Conservation (phyloP, 2,888 invertebrate species). For the Pasiphila rectangulata region DNA sequence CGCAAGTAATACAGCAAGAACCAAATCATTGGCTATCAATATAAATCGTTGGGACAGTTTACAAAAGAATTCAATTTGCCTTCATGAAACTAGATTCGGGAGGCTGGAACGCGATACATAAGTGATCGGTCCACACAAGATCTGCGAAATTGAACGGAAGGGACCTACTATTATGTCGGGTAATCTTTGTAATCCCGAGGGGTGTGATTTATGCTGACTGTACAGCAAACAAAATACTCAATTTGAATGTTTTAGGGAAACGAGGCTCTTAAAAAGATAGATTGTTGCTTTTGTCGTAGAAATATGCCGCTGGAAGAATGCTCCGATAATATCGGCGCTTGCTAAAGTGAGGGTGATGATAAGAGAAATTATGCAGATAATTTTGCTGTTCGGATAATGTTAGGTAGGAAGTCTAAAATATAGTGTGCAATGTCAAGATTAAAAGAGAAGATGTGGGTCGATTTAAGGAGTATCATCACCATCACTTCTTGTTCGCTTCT, state of each 20-base stretch:
- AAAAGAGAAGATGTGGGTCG: no score
- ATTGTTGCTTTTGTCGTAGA: conserved; percentile 26
- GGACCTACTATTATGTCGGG: conserved; percentile 55
- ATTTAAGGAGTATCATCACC: no score
- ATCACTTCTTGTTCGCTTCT: no score
- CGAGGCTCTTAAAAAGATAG: conserved; percentile 29
- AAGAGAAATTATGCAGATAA: conserved; percentile 10
- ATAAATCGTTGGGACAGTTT: conserved; percentile 35
- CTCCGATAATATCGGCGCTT: conserved; percentile 16
- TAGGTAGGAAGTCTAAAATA: neutral
- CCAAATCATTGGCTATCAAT: conserved; percentile 23
- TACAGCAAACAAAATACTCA: conserved; percentile 34
- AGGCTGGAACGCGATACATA: conserved; percentile 53
- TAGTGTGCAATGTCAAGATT: no score
- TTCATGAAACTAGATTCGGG: conserved; percentile 49
- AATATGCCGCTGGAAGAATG: conserved; percentile 19
- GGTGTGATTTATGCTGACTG: conserved; percentile 35
- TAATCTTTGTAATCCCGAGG: conserved; percentile 55
- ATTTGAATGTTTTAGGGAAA: conserved; percentile 34
- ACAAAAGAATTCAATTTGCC: conserved; percentile 57
- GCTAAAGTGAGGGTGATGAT: conserved; percentile 6
- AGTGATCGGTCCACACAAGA: conserved; percentile 48
- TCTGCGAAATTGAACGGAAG: conserved; percentile 66
- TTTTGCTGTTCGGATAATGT: conserved; percentile 2
- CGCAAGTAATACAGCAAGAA: neutral